Conservation (phyloP, 2,797 vertebrate genomes). For the Neoniphon sammara region DNA sequence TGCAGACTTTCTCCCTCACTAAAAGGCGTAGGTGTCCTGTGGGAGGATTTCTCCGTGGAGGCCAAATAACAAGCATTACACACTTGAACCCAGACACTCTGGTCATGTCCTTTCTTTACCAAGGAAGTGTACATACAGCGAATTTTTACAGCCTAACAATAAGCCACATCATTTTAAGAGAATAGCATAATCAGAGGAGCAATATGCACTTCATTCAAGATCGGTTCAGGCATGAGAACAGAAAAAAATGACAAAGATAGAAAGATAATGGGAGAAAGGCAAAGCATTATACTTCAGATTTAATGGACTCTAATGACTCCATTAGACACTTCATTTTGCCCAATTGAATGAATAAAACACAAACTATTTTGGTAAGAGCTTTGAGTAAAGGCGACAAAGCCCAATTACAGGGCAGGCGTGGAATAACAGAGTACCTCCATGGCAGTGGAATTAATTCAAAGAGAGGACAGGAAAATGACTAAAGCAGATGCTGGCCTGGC, state of each 20-base stretch:
- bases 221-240: conserved; percentile 23
- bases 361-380: conserved; percentile 73
- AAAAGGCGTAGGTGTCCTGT: too few species aligned
- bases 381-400: conserved; percentile 55
- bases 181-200: conserved; percentile 21
- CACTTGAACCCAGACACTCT: background rate
- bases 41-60: too few species aligned
- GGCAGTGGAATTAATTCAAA: conserved; percentile 64
- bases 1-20: too few species aligned
- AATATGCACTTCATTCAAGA: conserved; percentile 28
- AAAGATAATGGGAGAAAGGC: conserved; percentile 56
- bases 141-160: background rate
- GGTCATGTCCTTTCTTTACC: background rate
- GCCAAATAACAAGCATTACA: background rate
- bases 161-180: background rate
- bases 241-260: conserved; percentile 31
- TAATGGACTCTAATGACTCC: conserved; percentile 76
- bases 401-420: conserved; percentile 47
- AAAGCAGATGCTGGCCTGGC: conserved; percentile 56
- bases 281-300: conserved; percentile 66
- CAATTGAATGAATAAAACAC: conserved; percentile 63
- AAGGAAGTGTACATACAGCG: background rate
- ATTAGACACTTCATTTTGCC: conserved; percentile 72
- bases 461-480: conserved; percentile 46
- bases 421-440: conserved; percentile 63